phyloP scores from a whole-genome alignment of 1,140 invertebrate genomes.

The Leptinotarsa undecemlineata region DNA sequence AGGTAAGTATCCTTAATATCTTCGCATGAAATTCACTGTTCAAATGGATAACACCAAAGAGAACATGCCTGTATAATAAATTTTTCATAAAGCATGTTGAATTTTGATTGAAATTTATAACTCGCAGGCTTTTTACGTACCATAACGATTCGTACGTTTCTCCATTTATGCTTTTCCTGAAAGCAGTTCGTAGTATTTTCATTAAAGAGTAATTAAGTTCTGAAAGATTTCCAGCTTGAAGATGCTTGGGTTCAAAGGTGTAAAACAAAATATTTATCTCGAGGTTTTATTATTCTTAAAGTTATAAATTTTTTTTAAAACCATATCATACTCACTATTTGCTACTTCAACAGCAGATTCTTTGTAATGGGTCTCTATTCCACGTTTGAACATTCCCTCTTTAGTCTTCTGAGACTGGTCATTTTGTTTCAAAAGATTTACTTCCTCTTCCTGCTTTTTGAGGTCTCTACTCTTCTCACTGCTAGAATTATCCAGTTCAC shows the following conservation, averaged over 20 bases:
- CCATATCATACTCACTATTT: conserved; percentile 20
- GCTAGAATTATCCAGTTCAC: conserved; percentile 10
- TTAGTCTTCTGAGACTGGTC: background rate
- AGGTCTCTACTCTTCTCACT: background rate
- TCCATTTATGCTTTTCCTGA: background rate
- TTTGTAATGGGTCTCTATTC: conserved; percentile 10
- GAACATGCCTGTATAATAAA: too few species aligned
- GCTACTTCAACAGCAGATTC: conserved; percentile 25
- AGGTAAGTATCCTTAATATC: too few species aligned
- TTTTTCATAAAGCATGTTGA: background rate
- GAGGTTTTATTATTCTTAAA: background rate
- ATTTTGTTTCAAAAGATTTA: conserved; percentile 1
- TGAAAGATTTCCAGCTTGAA: background rate
- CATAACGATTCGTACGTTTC: background rate
- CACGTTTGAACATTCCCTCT: conserved; percentile 7
- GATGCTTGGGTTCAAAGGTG: background rate
- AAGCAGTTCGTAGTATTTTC: background rate
- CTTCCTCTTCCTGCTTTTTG: conserved; percentile 11
- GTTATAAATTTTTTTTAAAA: background rate
- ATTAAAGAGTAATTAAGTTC: background rate
- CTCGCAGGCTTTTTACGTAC: background rate
- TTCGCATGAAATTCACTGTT: too few species aligned
- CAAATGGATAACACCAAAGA: too few species aligned
- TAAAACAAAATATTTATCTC: background rate
- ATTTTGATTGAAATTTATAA: conserved; percentile 4